Conservation (phyloP, 37 sponge, comb jelly and placozoan species). For the Haliclona indistincta region DNA sequence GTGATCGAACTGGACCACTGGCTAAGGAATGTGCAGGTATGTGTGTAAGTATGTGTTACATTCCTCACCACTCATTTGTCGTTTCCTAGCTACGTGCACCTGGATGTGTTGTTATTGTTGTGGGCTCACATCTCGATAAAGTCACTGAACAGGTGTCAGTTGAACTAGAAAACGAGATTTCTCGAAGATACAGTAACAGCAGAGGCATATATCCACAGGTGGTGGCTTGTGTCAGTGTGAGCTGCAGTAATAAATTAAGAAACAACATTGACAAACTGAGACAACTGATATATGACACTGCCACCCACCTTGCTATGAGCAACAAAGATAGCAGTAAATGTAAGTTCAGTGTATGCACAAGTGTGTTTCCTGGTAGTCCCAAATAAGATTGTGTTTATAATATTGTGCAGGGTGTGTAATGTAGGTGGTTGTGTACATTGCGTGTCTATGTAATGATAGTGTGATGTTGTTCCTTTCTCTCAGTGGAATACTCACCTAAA, state of each 20-base stretch:
- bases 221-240: slow-evolving; percentile 15
- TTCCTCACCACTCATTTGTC: neutral
- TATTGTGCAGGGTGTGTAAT: too few relatives aligned
- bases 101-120: slow-evolving; percentile 81
- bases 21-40: slow-evolving; percentile 87
- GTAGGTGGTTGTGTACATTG: neutral
- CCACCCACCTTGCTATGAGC: slow-evolving; percentile 63
- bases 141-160: slow-evolving; percentile 21
- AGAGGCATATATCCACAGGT: slow-evolving; percentile 47
- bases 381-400: too few relatives aligned
- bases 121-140: slow-evolving; percentile 85
- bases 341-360: slow-evolving; percentile 9
- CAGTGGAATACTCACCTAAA: slow-evolving; percentile 60
- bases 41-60: neutral
- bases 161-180: slow-evolving; percentile 11
- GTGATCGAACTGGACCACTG: slow-evolving; percentile 78
- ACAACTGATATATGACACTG: slow-evolving; percentile 49
- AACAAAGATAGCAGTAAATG: slow-evolving; percentile 38
- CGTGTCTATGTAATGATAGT: neutral
- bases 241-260: slow-evolving; percentile 3
- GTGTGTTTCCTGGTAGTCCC: too few relatives aligned
- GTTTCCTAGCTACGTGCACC: slow-evolving; percentile 72
- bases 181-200: slow-evolving; percentile 15
- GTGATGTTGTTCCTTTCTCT: neutral
- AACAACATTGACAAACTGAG: slow-evolving; percentile 68